Conservation (phyloP, 2,888 invertebrate genomes). For the Plagodis pulveraria region DNA sequence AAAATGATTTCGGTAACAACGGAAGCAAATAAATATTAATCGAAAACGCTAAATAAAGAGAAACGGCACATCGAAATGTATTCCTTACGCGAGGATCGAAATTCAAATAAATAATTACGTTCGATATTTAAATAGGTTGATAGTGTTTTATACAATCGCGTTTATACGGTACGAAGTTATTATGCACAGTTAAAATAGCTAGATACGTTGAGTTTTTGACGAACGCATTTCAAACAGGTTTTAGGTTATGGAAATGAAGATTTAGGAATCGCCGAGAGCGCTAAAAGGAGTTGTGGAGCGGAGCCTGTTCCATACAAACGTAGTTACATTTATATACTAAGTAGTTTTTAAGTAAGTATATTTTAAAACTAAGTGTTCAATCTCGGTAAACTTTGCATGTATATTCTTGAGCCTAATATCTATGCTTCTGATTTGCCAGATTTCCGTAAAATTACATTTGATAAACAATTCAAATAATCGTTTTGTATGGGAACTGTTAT, state of each 20-base stretch:
- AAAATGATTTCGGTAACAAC: slow-evolving; percentile 23
- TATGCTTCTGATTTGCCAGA: too few relatives aligned
- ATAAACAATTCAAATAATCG: too few relatives aligned
- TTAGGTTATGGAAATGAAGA: slow-evolving; percentile 8
- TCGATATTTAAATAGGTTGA: slow-evolving; percentile 24
- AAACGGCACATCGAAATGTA: slow-evolving; percentile 1
- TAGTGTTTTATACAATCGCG: slow-evolving; percentile 14
- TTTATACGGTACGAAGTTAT: slow-evolving; percentile 29
- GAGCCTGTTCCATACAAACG: too few relatives aligned
- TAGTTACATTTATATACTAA: too few relatives aligned
- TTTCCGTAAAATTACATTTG: too few relatives aligned
- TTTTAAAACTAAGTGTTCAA: too few relatives aligned
- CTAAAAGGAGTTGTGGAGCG: neutral
- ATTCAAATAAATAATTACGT: slow-evolving; percentile 13
- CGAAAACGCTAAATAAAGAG: slow-evolving; percentile 12
- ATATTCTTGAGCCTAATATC: too few relatives aligned
- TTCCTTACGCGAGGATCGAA: slow-evolving; percentile 10
- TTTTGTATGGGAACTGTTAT: too few relatives aligned
- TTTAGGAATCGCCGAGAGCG: slow-evolving; percentile 6
- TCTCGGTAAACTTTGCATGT: too few relatives aligned
- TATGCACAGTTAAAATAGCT: slow-evolving; percentile 25
- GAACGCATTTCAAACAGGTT: slow-evolving; percentile 21
- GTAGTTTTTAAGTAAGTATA: too few relatives aligned
- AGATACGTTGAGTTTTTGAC: slow-evolving; percentile 14
- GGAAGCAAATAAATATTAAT: slow-evolving; percentile 3